These are phyloP conservation scores for Stomatorhinus walkeri DNA, from an alignment of 2,797 vertebrate species.

Conservation along the genomic window DNA sequence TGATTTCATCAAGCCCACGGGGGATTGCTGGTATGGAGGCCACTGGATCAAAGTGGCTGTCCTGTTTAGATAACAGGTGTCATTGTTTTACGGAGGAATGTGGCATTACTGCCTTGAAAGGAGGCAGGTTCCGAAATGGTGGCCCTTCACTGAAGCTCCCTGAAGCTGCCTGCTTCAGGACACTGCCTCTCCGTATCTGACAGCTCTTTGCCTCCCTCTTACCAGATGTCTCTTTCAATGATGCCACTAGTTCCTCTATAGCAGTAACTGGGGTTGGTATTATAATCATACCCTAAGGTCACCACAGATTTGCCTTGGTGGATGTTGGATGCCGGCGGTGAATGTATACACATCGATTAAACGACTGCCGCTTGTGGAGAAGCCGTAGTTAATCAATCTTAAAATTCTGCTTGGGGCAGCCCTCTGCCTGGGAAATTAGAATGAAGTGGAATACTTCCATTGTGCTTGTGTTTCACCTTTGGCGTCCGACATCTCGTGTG, in stretches of 20 bases:
- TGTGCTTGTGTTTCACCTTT: background rate
- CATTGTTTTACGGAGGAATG: background rate
- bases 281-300: background rate
- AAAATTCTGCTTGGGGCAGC: slow-evolving; percentile 21
- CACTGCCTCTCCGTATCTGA: background rate
- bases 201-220: background rate
- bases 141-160: background rate
- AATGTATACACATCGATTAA: background rate
- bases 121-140: background rate
- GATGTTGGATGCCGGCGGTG: background rate
- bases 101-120: background rate
- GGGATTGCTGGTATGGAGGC: slow-evolving; percentile 25
- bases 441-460: background rate
- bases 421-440: slow-evolving; percentile 25
- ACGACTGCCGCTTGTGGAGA: background rate
- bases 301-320: background rate
- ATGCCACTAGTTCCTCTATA: background rate
- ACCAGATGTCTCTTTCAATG: background rate
- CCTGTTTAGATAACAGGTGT: slow-evolving; percentile 27
- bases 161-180: background rate
- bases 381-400: slow-evolving; percentile 19
- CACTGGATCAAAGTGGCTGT: slow-evolving; percentile 33
- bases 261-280: background rate
- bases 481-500: background rate
- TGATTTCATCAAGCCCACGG: slow-evolving; percentile 36